Base-by-base conservation (phyloP, 2,888 invertebrate species). In the Lochmaea capreae region DNA sequence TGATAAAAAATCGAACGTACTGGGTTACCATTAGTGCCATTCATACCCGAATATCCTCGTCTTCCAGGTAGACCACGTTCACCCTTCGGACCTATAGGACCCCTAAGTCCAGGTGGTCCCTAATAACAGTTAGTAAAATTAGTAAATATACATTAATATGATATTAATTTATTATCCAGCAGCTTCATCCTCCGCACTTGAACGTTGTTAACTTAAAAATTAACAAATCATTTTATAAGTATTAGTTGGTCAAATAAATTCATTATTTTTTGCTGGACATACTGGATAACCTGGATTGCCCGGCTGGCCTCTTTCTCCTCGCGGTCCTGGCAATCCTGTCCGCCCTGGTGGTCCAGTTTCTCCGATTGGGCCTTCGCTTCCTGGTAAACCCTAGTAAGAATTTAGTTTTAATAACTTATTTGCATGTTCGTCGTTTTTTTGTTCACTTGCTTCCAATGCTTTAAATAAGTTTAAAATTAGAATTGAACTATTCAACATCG, bases 271-370 rank as follows among this genome's bases (percentile, higher is more conserved):
- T 54, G 16, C 6, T 6, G 43, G 73, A 83, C 84, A 72, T 83
- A 85, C 91, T 49, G 89, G 86, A 65, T 82, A 85, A 58, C 90
- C 91, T 68, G 88, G 86, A 0, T 82, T 82, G 1, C 91, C 91
- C 71, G 82, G 85, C 9, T 87, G 87, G 33, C 87, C 87, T 59
- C 83, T 79, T 74, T 83, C 82, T 26, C 88, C 88, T 76, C 83
- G 79, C 12, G 81, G 78, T 52, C 88, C 88, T 78, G 85, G 85
- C n/a, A 79, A 83, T 1, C 91, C 91, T 22, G 81, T 84, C 3
- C 86, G 85, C 12, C 91, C 91, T 73, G 86, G 82, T 2, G 88
- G 88, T 33, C 91, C 91, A 86, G 89, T 85, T 52, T 85, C 80
- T 43, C 87, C 86, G 69, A 77, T 73, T 77, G 81, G 79, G 42